These are phyloP conservation scores for Anthonomus grandis DNA, from an alignment of 1,140 invertebrate genomes.

Conservation along the genomic window DNA sequence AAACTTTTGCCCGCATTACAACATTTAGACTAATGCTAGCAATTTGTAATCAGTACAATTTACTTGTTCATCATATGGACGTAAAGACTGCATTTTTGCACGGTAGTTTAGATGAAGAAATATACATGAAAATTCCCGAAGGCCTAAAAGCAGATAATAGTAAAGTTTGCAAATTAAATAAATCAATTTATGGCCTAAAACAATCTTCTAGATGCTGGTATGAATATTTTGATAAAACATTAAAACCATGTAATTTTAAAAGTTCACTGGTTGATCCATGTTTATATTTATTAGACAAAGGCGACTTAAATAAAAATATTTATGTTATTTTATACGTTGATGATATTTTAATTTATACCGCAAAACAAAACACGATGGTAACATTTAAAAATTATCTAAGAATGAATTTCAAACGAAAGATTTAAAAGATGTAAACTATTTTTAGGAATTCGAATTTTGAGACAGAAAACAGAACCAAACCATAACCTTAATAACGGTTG, in stretches of 20 bases:
- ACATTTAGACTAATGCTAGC: no score
- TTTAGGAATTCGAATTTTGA: background rate
- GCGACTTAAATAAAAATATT: background rate
- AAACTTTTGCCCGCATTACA: no score
- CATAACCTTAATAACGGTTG: no score
- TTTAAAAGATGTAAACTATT: background rate
- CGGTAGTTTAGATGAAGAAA: slow-evolving; percentile 44
- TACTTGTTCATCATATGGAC: slow-evolving; percentile 39
- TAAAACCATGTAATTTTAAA: no score
- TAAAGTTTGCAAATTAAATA: slow-evolving; percentile 43
- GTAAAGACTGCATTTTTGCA: slow-evolving; percentile 44
- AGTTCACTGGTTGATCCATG: background rate
- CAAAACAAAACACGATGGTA: no score
- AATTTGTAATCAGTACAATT: no score
- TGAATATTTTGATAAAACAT: no score
- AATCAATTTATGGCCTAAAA: slow-evolving; percentile 48
- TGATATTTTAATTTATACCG: no score
- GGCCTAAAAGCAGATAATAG: slow-evolving; percentile 31
- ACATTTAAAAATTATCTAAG: no score
- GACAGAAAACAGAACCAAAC: no score
- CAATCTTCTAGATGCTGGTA: slow-evolving; percentile 44
- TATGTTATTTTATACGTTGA: no score
- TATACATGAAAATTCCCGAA: slow-evolving; percentile 46
- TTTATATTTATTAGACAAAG: background rate
- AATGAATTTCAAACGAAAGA: background rate